Evolutionary conservation across 2,888 invertebrate species (phyloP), one percentile per base, ranked within the genome.

Genomic region (Lithophane socia): DNA sequence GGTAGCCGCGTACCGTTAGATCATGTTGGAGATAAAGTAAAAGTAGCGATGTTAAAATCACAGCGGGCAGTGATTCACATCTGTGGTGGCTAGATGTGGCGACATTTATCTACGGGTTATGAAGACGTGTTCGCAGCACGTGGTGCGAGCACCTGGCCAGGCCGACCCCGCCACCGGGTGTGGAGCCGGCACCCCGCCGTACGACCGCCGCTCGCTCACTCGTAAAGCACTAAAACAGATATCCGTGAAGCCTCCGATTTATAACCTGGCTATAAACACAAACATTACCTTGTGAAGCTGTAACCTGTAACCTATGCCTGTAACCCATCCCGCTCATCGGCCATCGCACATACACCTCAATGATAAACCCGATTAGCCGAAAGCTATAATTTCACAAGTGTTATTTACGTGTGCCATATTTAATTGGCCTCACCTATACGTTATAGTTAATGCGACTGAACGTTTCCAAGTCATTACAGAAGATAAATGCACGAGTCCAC

Each of bases 391-490:
- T 93, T 93, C 91, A 92, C 91, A 90, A 92, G 87, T 88, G 86
- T 93, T 92, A 94, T 94, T 94, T 94, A 94, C 94, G 91, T 93
- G 92, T 93, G 90, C 93, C 91, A 93, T 93, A 94, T 93, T 94
- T 94, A 95, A 95, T 95, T 95, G 94, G 93, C 90, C 86, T 90
- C 92, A 92, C 91, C 93, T 94, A 94, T 94, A 94, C 92, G 92
- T 93, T 93, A 93, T 92, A 92, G 91, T 93, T 92, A 93, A 94
- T 93, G 91, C 91, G 91, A 92, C 89, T 83, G 92, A 93, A 92
- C 93, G 92, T 94, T 94, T 93, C 91, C 92, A 93, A 94, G 92
- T 95, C 95, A 95, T 96, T 96, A 95, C 91, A 81, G 92, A 94
- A 93, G 94, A 95, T 95, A 93, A 94, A 95, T 94, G 94, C 88